Evolutionary conservation across 2,888 invertebrate genomes (phyloP).

Genomic region (Blastobasis adustella): DNA sequence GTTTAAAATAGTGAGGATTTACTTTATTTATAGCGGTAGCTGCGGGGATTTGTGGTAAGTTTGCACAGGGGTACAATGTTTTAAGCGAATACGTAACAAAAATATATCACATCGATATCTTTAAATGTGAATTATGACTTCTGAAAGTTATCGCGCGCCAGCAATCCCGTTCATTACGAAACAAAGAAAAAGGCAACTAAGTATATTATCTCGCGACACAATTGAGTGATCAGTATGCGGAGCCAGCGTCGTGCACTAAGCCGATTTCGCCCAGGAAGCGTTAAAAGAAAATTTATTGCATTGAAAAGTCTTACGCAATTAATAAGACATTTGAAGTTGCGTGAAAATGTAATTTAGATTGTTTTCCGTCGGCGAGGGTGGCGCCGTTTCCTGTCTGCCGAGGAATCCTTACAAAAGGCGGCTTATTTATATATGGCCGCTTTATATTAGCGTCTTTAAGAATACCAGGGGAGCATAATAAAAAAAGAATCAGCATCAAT

Average conservation of each 20-base stretch:
- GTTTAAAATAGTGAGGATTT: slow-evolving; percentile 45
- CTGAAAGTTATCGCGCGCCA: not conserved
- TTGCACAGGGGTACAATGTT: not conserved
- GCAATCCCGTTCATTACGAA: slow-evolving; percentile 5
- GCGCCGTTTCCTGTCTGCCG: slow-evolving; percentile 51
- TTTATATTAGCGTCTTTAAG: slow-evolving; percentile 74
- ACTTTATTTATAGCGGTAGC: slow-evolving; percentile 34
- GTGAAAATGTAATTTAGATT: slow-evolving; percentile 76
- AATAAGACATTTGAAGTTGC: slow-evolving; percentile 76
- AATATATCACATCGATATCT: too few relatives aligned
- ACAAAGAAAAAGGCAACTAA: slow-evolving; percentile 25
- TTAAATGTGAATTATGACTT: not conserved
- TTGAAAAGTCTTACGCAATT: slow-evolving; percentile 73
- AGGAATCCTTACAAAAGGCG: slow-evolving; percentile 55
- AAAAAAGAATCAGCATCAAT: slow-evolving; percentile 75
- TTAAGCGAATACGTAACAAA: not conserved
- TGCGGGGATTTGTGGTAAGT: not conserved
- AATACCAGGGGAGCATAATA: slow-evolving; percentile 69
- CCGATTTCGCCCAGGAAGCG: slow-evolving; percentile 59
- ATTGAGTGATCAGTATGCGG: slow-evolving; percentile 60
- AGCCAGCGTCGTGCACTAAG: slow-evolving; percentile 62
- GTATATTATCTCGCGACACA: slow-evolving; percentile 37
- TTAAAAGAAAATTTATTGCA: slow-evolving; percentile 74
- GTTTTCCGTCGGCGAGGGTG: slow-evolving; percentile 64
- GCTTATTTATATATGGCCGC: slow-evolving; percentile 72